Conservation (phyloP, 2,113 vertebrate genomes). For the Heloderma charlesbogerti region DNA sequence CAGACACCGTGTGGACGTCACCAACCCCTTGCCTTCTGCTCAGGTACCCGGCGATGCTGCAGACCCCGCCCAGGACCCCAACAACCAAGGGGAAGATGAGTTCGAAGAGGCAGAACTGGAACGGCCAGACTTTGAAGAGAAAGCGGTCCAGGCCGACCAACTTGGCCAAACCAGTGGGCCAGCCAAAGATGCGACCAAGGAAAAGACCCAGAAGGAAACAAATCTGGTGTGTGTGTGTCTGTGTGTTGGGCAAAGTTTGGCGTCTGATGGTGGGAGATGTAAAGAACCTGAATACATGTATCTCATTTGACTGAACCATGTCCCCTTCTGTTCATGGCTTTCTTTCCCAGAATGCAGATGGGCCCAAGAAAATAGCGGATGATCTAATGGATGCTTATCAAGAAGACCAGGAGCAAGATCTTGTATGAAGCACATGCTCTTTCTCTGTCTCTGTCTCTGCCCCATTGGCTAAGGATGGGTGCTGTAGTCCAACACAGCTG, state of each 20-base stretch:
- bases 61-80: conserved; percentile 72
- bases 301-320: background rate
- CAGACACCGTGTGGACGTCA: background rate
- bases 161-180: background rate
- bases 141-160: conserved; percentile 44
- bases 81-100: conserved; percentile 79
- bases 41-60: conserved; percentile 62
- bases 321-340: background rate
- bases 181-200: background rate
- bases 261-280: no score
- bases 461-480: no score
- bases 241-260: background rate
- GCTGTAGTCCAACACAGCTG: no score
- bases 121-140: conserved; percentile 71
- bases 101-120: conserved; percentile 80
- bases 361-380: conserved; percentile 49
- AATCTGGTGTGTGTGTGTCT: background rate
- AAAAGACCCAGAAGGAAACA: conserved; percentile 64
- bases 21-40: background rate
- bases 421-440: conserved; percentile 72
- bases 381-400: conserved; percentile 64
- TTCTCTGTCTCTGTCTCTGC: conserved; percentile 41
- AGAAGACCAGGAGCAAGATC: conserved; percentile 73
- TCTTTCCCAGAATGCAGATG: conserved; percentile 48
- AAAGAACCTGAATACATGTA: no score